A percentile compares a stretch with the other conserved stretches of the same genome.
Evolutionary conservation across 2,113 vertebrate genomes (phyloP).

Genomic region (Rhegmatorhina hoffmannsi): DNA sequence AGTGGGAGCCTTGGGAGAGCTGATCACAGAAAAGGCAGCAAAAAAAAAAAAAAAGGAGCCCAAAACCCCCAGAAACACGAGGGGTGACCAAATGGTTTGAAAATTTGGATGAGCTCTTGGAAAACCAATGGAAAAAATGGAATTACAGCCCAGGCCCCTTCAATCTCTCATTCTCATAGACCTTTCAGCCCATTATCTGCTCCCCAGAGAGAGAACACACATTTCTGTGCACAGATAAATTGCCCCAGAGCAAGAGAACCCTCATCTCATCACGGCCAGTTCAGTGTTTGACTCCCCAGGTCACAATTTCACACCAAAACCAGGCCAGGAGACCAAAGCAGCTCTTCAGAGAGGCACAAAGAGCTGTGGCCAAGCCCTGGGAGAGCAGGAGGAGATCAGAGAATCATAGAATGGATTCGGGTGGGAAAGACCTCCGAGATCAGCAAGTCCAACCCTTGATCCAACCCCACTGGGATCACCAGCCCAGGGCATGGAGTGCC

Average conservation of each 20-base stretch:
- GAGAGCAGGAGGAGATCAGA: background rate
- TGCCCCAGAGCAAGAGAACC: background rate
- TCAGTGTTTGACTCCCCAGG: background rate
- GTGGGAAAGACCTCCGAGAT: no score
- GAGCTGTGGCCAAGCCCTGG: background rate
- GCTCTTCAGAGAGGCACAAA: background rate
- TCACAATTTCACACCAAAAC: background rate
- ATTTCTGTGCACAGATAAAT: background rate
- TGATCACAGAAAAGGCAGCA: background rate
- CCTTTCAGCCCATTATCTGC: background rate
- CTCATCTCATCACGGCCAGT: background rate
- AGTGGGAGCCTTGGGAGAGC: background rate
- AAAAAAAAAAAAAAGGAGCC: background rate
- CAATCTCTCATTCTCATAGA: background rate
- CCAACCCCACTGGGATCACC: no score
- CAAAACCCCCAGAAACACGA: background rate
- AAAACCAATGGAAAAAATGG: background rate
- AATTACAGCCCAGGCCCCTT: rapidly evolving
- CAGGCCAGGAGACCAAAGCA: background rate
- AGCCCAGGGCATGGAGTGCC: no score
- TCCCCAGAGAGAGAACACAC: background rate
- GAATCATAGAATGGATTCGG: no score
- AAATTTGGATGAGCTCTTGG: background rate
- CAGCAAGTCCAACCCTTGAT: no score
- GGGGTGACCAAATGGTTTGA: background rate